Base-by-base conservation (phyloP, 2,113 vertebrate species). In the Fulica atra region DNA sequence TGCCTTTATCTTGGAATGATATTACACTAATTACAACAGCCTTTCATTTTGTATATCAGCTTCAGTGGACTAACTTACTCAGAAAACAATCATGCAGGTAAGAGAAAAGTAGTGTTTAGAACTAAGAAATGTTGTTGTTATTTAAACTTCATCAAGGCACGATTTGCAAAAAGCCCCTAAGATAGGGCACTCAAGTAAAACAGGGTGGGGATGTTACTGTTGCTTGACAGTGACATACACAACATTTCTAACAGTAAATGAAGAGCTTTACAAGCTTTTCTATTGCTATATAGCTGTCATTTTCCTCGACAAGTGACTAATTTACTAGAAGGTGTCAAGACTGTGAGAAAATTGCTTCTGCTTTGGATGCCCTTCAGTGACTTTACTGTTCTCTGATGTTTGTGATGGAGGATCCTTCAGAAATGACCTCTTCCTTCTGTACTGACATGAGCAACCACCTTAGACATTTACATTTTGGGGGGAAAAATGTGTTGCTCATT, bases 261-360 rank as follows among this genome's bases (percentile, higher is more conserved):
- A 84, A 93, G 80, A 97, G 80, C 88, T 86, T 64, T 91, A 66
- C 72, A 48, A 71, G 89, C 74, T 85, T 71, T 16, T 38, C 59
- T 84, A 9, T 71, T 91, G 53, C 77, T 96, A 11, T 68, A 44
- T 73, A 91, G 70, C 83, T 97, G 96, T 91, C 83, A 81, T 90
- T 92, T 92, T 42, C 79, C 44, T 86, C 13, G 10, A 89, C 73
- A 83, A 90, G 87, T 64, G 86, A 90, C 82, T 97, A 79, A 92
- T 96, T 93, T 96, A 93, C 88, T 92, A 71, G 82, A 69, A 86
- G 82, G n/a, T 89, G 89, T 89, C 79, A 95, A 72, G 77, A 77
- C 50, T 69, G 61, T 53, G 83, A 95, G 93, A 89, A 91, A 91
- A 78, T 94, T 21, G 6, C 74, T 86, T 74, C 83, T 96, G 44